Evolutionary conservation across 2,113 vertebrate genomes (phyloP).

Genomic region (Oreocharis arfaki): DNA sequence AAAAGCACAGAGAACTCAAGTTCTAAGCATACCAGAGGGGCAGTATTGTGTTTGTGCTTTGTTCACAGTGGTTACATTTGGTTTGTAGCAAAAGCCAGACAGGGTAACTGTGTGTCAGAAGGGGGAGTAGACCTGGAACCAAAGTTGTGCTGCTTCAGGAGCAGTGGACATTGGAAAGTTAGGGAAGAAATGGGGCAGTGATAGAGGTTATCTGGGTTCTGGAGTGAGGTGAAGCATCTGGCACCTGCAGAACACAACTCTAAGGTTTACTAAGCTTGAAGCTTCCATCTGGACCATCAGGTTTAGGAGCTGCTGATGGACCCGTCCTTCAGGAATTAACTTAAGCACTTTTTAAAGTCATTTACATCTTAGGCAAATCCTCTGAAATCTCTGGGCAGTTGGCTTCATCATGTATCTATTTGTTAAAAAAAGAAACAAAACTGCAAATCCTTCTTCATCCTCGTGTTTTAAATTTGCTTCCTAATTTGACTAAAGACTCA

Average conservation of each 20-base stretch:
- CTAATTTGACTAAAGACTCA: neutral
- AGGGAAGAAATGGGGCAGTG: neutral
- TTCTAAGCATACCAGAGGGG: conserved; percentile 72
- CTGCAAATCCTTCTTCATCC: neutral
- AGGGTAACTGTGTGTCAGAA: neutral
- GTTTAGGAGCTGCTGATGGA: neutral
- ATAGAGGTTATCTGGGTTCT: neutral
- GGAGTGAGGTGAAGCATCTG: neutral
- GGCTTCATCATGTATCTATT: neutral
- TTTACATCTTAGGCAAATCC: neutral
- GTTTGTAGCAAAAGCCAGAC: neutral
- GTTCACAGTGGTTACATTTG: neutral
- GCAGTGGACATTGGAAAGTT: neutral
- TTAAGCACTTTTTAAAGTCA: neutral
- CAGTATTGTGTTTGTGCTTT: neutral
- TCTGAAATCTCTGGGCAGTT: neutral
- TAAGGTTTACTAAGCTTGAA: neutral
- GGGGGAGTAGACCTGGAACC: neutral
- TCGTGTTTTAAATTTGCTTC: neutral
- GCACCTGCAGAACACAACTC: neutral
- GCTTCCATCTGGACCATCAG: neutral
- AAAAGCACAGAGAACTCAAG: conserved; percentile 21
- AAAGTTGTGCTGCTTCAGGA: neutral
- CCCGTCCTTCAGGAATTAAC: neutral
- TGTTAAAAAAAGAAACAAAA: neutral